Base-by-base conservation (phyloP, 2,888 invertebrate species). In the Drosophila pegasa region DNA sequence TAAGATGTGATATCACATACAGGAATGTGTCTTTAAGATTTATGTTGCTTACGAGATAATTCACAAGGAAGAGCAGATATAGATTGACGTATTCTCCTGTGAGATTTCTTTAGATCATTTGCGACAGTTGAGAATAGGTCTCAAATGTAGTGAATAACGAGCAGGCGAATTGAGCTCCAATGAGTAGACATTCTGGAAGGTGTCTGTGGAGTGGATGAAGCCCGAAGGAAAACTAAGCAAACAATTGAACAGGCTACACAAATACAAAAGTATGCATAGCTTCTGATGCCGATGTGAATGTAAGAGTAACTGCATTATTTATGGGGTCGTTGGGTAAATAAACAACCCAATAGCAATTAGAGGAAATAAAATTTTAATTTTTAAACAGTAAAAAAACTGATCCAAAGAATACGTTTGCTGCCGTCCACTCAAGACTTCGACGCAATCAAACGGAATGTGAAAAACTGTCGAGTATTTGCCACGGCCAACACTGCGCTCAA, bases 361-460 rank as follows among this genome's bases (percentile, higher is more conserved):
- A 35, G 63, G 59, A 75, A 75, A 78, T 73, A 78, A 61, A 73
- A 77, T 64, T 64, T 68, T 68, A 75, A 75, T 73, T 57, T 75
- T 63, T 64, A 73, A 75, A 54, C 68, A 73, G 68, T 37, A 52
- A 8, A 25, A 52, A 48, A 45, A 47, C 47, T 55, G 58, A 61
- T 50, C 57, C 61, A 52, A 31, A 35, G 22, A 45, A 45, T 35
- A 54, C 31, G 63, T 50, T 9, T 12, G 20, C 25, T n/a, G 10
- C 20, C 16, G 27, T 14, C 60, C 43, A 33, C 64, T 48, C 33
- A 50, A 47, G 58, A 51, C 33, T 25, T 8, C 37, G 33, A 43
- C 47, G 51, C 68, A 78, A 84, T 84, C 81, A 81, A 81, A 84
- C 62, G 79, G 67, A 73, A 87, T 80, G 76, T 64, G 58, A 57